Percentiles rank a stretch among this genome's conserved stretches.
These are phyloP conservation scores for Colistium nudipinnis DNA, from an alignment of 2,113 vertebrate species.

Conservation along the genomic window DNA sequence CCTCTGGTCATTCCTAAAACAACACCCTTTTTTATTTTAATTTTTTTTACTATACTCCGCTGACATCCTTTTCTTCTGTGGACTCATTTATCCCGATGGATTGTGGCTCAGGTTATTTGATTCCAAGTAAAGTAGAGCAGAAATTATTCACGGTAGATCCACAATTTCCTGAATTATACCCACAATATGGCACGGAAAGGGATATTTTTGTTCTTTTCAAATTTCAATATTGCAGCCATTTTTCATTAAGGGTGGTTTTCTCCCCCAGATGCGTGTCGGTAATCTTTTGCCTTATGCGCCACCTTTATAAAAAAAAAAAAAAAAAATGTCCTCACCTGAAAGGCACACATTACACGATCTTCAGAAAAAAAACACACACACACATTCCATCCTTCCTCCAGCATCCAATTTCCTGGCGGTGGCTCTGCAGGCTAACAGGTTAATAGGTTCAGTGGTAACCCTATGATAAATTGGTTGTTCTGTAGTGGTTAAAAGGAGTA, in stretches of 20 bases:
- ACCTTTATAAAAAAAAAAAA: too few species aligned
- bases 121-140: slow-evolving; percentile 28
- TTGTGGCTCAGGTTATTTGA: slow-evolving; percentile 45
- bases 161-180: slow-evolving; percentile 21
- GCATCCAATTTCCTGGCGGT: slow-evolving; percentile 56
- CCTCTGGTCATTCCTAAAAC: not conserved
- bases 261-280: slow-evolving; percentile 7
- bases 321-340: slow-evolving; percentile 28
- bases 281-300: too few species aligned
- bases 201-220: not conserved
- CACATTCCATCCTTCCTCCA: slow-evolving; percentile 49
- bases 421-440: slow-evolving; percentile 41
- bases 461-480: slow-evolving; percentile 60
- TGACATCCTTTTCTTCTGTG: slow-evolving; percentile 26
- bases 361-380: slow-evolving; percentile 19
- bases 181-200: slow-evolving; percentile 2
- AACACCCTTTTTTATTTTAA: slow-evolving; percentile 21
- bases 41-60: too few species aligned
- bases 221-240: slow-evolving; percentile 14
- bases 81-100: slow-evolving; percentile 48
- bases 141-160: slow-evolving; percentile 28
- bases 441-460: slow-evolving; percentile 63
- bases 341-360: slow-evolving; percentile 36
- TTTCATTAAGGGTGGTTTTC: not conserved
- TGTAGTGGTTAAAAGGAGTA: slow-evolving; percentile 65